Percentiles rank a stretch among this genome's conserved stretches.
Conservation (phyloP, 2,797 vertebrate genomes). For the Heliangelus exortis region DNA sequence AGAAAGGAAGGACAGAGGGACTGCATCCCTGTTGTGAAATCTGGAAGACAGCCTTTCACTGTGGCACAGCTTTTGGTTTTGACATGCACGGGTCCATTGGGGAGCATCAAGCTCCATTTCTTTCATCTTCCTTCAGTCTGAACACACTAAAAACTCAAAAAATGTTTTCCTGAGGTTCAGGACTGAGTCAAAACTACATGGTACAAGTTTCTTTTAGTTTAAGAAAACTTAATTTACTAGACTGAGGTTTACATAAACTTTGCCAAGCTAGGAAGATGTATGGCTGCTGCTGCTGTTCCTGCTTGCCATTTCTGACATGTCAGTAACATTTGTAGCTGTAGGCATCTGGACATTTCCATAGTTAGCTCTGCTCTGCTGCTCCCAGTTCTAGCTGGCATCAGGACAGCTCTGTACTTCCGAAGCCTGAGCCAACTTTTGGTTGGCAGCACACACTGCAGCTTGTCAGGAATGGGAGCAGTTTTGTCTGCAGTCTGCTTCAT, state of each 20-base stretch:
- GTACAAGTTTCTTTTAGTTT: constrained; percentile 13
- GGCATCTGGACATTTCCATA: constrained; percentile 12
- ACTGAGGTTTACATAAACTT: background rate
- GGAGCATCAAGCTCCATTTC: background rate
- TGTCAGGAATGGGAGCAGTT: background rate
- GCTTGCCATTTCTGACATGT: background rate
- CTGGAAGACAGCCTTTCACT: background rate
- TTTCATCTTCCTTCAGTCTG: background rate
- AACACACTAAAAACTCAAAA: background rate
- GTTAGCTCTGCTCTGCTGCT: constrained; percentile 15
- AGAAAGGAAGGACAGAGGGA: background rate
- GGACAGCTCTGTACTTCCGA: background rate
- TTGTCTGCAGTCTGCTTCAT: background rate
- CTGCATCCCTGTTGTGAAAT: background rate
- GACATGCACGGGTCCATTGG: background rate
- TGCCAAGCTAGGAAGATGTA: background rate
- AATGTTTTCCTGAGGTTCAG: background rate
- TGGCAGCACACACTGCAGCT: constrained; percentile 26
- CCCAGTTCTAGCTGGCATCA: constrained; percentile 38
- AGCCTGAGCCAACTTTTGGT: constrained; percentile 2
- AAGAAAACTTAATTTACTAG: constrained; percentile 33
- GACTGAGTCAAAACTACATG: background rate
- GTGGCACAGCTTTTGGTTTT: background rate
- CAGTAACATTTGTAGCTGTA: background rate
- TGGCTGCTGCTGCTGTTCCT: constrained; percentile 21